Base-by-base conservation (phyloP, 2,113 vertebrate species). In the Passerina amoena region DNA sequence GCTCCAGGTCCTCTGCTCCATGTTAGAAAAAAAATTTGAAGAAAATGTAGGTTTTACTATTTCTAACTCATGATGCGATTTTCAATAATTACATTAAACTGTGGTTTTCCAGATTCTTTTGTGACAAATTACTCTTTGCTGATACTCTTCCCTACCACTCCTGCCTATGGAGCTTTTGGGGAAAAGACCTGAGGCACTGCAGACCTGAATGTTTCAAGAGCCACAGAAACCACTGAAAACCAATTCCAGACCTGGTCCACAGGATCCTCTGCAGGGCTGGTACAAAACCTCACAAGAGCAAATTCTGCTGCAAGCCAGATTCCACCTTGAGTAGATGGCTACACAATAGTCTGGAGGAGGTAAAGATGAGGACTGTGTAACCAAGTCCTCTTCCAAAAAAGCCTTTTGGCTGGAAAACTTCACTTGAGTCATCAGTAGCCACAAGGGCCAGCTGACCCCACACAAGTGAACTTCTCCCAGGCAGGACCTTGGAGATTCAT, bases 371-470 rank as follows among this genome's bases (percentile, higher is more conserved):
- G 60, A 21, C 37, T 81, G 42, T 12, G 22, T 23, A 53, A 51
- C 5, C 21, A 56, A 57, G 5, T 4, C 45, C 25, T 72, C 20
- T 14, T 51, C 70, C 31, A 23, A 6, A 23, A 1, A n/a, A 12
- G 22, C n/a, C 5, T 81, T 47, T 25, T 24, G n/a, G 23, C 7
- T 14, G 35, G 18, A 88, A 81, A 54, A 31, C 31, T 50, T 44
- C 22, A 31, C 16, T 30, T 19, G 24, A 72, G 31, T 1, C 0
- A 80, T 2, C 48, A 54, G 8, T 21, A 73, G 59, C 37, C 17
- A 64, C n/a, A 69, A 78, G 0, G 6, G 13, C 35, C 53, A n/a
- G 5, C 0, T 44, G 14, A 81, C 2, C 6, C 10, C 14, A 11
- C 22, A 27, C 19, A 48, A 81, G 5, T 7, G 8, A 85, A 75